These are phyloP conservation scores for Hystrix cristata DNA, from an alignment of 2,113 vertebrate species.

Conservation along the genomic window DNA sequence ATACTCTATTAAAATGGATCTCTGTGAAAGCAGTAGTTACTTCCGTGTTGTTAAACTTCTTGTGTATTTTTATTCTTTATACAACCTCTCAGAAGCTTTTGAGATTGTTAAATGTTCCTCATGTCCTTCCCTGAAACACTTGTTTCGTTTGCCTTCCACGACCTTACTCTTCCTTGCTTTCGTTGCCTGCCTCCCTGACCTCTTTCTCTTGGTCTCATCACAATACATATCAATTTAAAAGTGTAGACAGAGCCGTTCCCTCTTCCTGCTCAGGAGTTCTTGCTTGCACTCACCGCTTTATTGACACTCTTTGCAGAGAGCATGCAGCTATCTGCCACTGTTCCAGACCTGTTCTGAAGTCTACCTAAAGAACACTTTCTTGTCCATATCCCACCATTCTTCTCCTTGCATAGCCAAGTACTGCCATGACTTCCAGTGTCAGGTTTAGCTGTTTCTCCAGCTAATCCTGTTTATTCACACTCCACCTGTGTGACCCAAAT, in stretches of 20 bases:
- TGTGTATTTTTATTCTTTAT: background rate
- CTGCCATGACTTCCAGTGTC: background rate
- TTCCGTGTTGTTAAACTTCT: background rate
- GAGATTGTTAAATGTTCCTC: background rate
- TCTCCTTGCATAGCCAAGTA: background rate
- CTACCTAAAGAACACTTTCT: background rate
- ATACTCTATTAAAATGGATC: background rate
- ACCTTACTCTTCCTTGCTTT: background rate
- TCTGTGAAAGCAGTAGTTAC: background rate
- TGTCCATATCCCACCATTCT: background rate
- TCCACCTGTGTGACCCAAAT: rapidly evolving
- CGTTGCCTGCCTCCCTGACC: background rate
- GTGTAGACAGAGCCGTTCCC: no score
- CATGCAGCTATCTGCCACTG: background rate
- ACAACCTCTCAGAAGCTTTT: background rate
- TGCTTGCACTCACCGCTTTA: background rate
- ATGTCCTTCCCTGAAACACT: background rate
- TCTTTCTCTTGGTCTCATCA: background rate
- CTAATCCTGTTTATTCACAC: background rate
- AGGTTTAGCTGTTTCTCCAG: background rate
- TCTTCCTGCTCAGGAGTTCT: background rate
- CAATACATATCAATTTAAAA: background rate
- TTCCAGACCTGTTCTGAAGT: background rate
- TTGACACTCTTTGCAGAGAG: background rate
- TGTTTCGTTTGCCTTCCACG: background rate